phyloP scores from a whole-genome alignment of 2,888 invertebrate species.

The Athetis lepigone region DNA sequence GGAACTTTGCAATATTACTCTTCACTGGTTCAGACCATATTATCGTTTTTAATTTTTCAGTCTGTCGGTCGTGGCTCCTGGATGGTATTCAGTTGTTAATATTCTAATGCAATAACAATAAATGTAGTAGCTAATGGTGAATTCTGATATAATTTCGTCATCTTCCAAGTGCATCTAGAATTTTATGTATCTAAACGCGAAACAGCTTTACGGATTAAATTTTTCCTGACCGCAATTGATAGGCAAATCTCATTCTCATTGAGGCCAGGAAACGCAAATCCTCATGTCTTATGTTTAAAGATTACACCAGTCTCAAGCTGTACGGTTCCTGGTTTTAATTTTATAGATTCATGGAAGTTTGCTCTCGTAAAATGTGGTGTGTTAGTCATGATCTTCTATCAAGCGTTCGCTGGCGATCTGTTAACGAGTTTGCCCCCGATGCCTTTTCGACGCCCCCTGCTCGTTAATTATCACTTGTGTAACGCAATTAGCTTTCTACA shows the following conservation, averaged over 20 bases:
- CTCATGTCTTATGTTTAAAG: constrained; percentile 31
- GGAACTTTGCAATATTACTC: too few species aligned
- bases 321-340: constrained; percentile 73
- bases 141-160: too few species aligned
- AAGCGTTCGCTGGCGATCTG: constrained; percentile 72
- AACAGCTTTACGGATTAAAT: constrained; percentile 29
- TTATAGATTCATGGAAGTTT: constrained; percentile 78
- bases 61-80: too few species aligned
- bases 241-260: constrained; percentile 33
- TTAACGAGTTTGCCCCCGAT: constrained; percentile 74
- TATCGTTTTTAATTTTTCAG: too few species aligned
- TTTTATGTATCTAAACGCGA: constrained; percentile 31
- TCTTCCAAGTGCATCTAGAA: constrained; percentile 23
- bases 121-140: too few species aligned
- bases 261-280: constrained; percentile 22
- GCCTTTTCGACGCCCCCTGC: constrained; percentile 78
- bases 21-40: too few species aligned
- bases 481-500: constrained; percentile 70
- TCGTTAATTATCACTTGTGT: constrained; percentile 82
- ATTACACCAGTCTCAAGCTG: constrained; percentile 48
- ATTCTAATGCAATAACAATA: too few species aligned
- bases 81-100: too few species aligned
- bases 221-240: constrained; percentile 11
- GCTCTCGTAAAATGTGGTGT: constrained; percentile 73
- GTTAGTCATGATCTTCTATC: constrained; percentile 74